phyloP scores from a whole-genome alignment of 1,140 invertebrate genomes.

The Choristoneura fumiferana region DNA sequence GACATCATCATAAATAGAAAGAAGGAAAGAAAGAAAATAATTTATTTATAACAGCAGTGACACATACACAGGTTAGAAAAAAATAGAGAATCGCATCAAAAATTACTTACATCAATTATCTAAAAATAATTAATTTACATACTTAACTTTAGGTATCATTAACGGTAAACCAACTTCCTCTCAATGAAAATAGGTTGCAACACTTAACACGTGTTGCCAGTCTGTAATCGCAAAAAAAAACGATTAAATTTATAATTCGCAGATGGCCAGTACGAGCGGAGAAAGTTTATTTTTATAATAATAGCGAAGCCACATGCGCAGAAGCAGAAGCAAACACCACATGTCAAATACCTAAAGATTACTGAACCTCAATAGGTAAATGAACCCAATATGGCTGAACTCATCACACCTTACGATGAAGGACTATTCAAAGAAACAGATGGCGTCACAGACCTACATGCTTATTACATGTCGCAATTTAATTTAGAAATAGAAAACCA shows the following conservation, averaged over 20 bases:
- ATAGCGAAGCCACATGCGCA: constrained; percentile 72
- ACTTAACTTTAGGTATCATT: constrained; percentile 10
- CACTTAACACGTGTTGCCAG: constrained; percentile 61
- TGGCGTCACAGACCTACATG: constrained; percentile 62
- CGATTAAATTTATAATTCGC: constrained; percentile 73
- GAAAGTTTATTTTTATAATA: constrained; percentile 79
- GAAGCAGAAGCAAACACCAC: constrained; percentile 56
- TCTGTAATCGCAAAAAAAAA: constrained; percentile 49
- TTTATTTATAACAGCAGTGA: too few species aligned
- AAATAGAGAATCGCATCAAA: too few species aligned
- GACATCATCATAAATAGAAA: too few species aligned
- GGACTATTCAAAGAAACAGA: constrained; percentile 55
- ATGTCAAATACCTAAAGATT: constrained; percentile 67
- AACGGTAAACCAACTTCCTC: constrained; percentile 22
- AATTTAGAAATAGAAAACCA: constrained; percentile 66
- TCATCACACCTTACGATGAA: constrained; percentile 45
- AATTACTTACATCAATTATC: constrained; percentile 2
- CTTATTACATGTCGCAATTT: constrained; percentile 72
- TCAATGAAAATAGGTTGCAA: constrained; percentile 23
- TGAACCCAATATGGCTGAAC: constrained; percentile 40
- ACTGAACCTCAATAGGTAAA: constrained; percentile 68
- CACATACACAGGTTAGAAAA: too few species aligned
- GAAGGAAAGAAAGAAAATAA: too few species aligned
- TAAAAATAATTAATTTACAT: constrained; percentile 6
- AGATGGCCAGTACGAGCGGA: constrained; percentile 64